Percentiles rank a stretch among this genome's conserved stretches.
These are phyloP conservation scores for Thalassophryne amazonica DNA, from an alignment of 2,797 vertebrate genomes.

Conservation along the genomic window DNA sequence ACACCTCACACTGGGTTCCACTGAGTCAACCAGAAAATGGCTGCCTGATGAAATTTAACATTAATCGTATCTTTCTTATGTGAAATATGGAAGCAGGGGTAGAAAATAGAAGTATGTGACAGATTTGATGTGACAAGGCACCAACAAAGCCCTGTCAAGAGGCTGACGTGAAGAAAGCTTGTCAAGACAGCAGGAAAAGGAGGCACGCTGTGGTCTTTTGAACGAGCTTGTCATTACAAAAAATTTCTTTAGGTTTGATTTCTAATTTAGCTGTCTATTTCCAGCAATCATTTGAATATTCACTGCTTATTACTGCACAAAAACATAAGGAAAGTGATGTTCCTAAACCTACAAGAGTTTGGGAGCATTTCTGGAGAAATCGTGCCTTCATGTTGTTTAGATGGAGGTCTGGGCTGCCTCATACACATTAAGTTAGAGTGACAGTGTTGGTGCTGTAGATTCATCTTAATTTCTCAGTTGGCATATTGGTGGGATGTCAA, in stretches of 20 bases:
- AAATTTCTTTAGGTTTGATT: constrained; percentile 65
- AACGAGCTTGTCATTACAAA: constrained; percentile 66
- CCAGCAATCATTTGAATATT: constrained; percentile 54
- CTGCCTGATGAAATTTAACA: constrained; percentile 36
- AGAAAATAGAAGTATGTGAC: constrained; percentile 52
- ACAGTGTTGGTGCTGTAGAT: constrained; percentile 9
- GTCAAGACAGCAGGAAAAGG: constrained; percentile 50
- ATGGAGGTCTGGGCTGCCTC: constrained; percentile 31
- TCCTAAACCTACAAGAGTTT: constrained; percentile 7
- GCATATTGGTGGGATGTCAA: constrained; percentile 12
- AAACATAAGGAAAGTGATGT: not conserved
- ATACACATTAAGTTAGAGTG: constrained; percentile 22
- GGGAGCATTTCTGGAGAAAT: constrained; percentile 50
- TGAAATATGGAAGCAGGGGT: not conserved
- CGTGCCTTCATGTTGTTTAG: constrained; percentile 27
- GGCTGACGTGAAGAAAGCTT: constrained; percentile 66
- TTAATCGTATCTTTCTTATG: constrained; percentile 25
- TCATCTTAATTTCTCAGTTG: constrained; percentile 19
- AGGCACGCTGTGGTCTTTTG: constrained; percentile 56
- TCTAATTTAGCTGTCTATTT: constrained; percentile 68
- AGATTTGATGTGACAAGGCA: constrained; percentile 65
- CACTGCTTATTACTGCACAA: constrained; percentile 25
- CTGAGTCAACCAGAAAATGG: constrained; percentile 39
- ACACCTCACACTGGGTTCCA: constrained; percentile 19
- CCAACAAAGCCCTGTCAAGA: constrained; percentile 65